Evolutionary conservation across 2,113 vertebrate genomes (phyloP), one percentile per base, ranked within the genome.

Genomic region (Colossoma macropomum): DNA sequence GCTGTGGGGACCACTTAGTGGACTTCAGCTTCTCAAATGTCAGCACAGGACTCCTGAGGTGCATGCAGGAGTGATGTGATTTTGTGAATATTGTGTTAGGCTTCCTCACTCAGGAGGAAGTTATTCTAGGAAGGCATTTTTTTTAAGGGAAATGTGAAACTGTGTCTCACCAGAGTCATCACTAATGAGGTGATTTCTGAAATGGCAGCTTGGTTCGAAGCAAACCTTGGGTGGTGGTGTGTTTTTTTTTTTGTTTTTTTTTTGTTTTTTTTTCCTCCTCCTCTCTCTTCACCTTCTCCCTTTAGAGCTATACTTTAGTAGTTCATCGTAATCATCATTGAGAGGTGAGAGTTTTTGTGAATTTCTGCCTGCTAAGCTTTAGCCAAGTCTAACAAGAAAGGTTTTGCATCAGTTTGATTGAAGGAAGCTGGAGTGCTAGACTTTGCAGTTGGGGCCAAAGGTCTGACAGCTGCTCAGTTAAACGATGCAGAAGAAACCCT

Each of bases 21-120:
- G n/a, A 84, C 48, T 83, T 84, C 38, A 65, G 41, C 41, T 32
- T 78, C 75, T 65, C 66, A 84, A 73, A 84, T 84, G 82, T 78
- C 82, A 84, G 68, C 1, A 27, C 56, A 1, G 41, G 65, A 38
- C 75, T 60, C 82, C 75, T 72, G 66, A 76, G 75, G 62, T 23
- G 66, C 34, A 11, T 59, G 12, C 69, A 21, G 38, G 54, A 34
- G 34, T 72, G 68, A 78, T 32, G 75, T 27, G 52, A 60, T 83
- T 77, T 72, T 73, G 71, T 73, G 70, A 52, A 62, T 54, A 63
- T 72, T 38, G 72, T 73, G 10, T 23, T 12, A 71, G 68, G 17
- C 68, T 45, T 71, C 38, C 68, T 71, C 68, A 25, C 68, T 71
- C 68, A 45, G 68, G 68, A 71, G 66, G 66, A 21, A 69, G 68